Conservation (phyloP, 2,888 invertebrate genomes). For the Noctua janthina region DNA sequence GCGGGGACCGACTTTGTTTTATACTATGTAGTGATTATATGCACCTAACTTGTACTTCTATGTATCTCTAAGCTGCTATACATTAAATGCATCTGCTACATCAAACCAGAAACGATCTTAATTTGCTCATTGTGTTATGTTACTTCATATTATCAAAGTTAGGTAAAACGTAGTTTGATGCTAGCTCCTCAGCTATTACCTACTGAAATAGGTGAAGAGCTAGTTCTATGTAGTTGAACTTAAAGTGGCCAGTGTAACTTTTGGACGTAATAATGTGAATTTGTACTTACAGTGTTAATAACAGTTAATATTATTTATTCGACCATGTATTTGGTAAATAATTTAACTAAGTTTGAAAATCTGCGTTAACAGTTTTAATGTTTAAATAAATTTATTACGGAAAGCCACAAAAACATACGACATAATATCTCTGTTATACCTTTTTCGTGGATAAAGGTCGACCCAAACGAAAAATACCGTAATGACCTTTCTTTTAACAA, state of each 20-base stretch:
- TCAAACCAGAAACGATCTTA: not conserved
- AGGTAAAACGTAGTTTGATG: not conserved
- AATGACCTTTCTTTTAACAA: slow-evolving; percentile 21
- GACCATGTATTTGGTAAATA: not conserved
- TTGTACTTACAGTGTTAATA: not conserved
- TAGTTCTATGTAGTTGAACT: not conserved
- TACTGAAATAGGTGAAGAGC: not conserved
- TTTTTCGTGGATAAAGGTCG: slow-evolving; percentile 24
- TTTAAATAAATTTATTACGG: not conserved
- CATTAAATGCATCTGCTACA: slow-evolving; percentile 17
- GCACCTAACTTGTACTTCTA: not conserved
- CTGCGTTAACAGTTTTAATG: not conserved
- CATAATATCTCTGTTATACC: not conserved
- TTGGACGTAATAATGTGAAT: not conserved
- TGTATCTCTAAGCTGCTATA: not conserved
- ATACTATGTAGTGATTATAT: too few relatives aligned
- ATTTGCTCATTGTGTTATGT: slow-evolving; percentile 15
- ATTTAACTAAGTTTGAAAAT: not conserved
- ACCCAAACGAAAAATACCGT: slow-evolving; percentile 30
- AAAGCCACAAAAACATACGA: not conserved
- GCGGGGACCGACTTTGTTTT: too few relatives aligned
- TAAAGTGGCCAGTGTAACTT: not conserved
- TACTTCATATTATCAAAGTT: not conserved
- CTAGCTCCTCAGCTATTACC: not conserved
- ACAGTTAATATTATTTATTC: not conserved